Base-by-base conservation (phyloP, 2,888 invertebrate species). In the Hydraecia micacea region DNA sequence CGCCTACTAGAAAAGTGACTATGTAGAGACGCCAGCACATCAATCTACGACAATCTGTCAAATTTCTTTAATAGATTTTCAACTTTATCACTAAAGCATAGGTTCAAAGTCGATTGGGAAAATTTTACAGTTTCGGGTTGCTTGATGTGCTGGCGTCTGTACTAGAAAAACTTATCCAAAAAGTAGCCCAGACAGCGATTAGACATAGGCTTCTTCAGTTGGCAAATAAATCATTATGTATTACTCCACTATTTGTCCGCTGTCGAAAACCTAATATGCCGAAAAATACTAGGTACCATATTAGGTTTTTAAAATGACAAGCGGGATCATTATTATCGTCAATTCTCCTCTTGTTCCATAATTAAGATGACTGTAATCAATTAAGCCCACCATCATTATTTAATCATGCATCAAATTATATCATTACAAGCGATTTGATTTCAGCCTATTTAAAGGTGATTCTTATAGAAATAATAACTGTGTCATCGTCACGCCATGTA, bases 381-480 rank as follows among this genome's bases (percentile, higher is more conserved):
- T 39, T 18, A 25, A 58, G 9, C 5, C 18, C 11, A 46, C 15
- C 18, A 21, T 55, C 32, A 46, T 8, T 8, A 75, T 36, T 42
- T 55, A 67, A 21, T 55, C 73, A 81, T 25, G 74, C 72, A 15
- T 77, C 21, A 72, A 81, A 81, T 77, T 36, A 66, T 13, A 21
- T 60, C 2, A 62, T 77, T 63, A 71, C 9, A 68, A 60, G 32
- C 42, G 42, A 83, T 73, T 77, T 6, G 28, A 62, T 70, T 66
- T 46, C 13, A 55, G 36, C 13, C 13, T 25, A n/a, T 66, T 81
- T n/a, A 18, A 36, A 8, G 55, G 60, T 55, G 52, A 60, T 60
- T 81, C 32, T 75, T 42, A 68, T 42, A 39, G 9, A 42, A 21
- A 71, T 62, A 60, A 74, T 58, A 25, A 73, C 39, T 55, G 66